Evolutionary conservation across 2,888 invertebrate genomes (phyloP).

Genomic region (Augochlorella aurata): DNA sequence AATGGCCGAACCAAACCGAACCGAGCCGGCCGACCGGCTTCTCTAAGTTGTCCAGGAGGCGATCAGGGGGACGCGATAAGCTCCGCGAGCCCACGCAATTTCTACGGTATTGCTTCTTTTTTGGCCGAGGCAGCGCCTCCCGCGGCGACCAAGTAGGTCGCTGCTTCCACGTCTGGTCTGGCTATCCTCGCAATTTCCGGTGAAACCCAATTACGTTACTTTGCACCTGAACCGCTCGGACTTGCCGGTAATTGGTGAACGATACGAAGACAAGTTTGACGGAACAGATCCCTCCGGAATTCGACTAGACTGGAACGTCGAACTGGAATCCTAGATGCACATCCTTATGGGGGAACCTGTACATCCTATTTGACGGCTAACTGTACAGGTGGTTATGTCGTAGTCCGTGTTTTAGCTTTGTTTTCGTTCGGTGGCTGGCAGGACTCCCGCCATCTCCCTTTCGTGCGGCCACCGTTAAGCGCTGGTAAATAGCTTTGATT

Average conservation of each 20-base stretch:
- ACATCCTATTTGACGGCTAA: slow-evolving; percentile 23
- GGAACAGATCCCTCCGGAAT: neutral
- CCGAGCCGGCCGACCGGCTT: slow-evolving; percentile 16
- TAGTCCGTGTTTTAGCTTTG: neutral
- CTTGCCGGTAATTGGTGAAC: neutral
- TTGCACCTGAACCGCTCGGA: slow-evolving; percentile 56
- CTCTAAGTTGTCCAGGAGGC: slow-evolving; percentile 42
- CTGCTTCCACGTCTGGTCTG: slow-evolving; percentile 47
- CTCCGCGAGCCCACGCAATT: slow-evolving; percentile 65
- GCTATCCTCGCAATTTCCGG: slow-evolving; percentile 71
- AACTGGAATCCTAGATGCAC: slow-evolving; percentile 12
- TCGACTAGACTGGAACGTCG: neutral
- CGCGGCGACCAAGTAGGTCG: slow-evolving; percentile 58
- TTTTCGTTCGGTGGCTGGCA: neutral
- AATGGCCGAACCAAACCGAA: slow-evolving; percentile 35
- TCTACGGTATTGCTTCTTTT: slow-evolving; percentile 44
- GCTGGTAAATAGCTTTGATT: too few species aligned
- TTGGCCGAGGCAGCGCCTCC: slow-evolving; percentile 34
- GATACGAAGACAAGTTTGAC: slow-evolving; percentile 8
- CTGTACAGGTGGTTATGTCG: slow-evolving; percentile 39
- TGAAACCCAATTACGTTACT: slow-evolving; percentile 72
- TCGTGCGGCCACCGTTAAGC: too few species aligned
- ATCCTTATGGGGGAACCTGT: slow-evolving; percentile 1
- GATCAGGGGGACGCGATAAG: slow-evolving; percentile 59
- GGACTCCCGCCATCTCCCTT: neutral